Evolutionary conservation across 1,140 invertebrate genomes (phyloP), one percentile per base, ranked within the genome.

Genomic region (Panagrolaimus sp.): DNA sequence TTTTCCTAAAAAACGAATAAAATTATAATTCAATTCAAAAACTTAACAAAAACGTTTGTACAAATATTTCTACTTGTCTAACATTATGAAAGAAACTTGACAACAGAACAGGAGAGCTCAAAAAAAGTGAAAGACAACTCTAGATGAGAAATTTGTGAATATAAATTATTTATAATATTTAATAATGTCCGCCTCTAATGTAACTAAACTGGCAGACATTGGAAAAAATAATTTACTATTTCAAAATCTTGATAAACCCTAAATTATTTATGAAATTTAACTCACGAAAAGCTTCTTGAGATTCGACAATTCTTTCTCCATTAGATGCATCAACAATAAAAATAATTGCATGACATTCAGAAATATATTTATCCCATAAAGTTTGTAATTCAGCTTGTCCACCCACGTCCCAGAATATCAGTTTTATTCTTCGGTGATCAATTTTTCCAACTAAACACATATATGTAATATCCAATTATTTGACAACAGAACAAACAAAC

Each of bases 351-450:
- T 98, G 94, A 63, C 91, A 96, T 86, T 98, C 95, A 47, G 93
- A 91, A 87, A 96, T 97, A 86, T 98, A 98, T 90, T 97, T 98
- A 82, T 98, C 94, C 96, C 95, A 98, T 14, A 98, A 84, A 8
- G 92, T 92, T 83, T 97, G 94, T 21, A 98, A 85, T 84, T 98
- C 95, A 84, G 91, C 90, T 84, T 98, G 95, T 1, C 96, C 96
- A 32, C 96, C 96, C 14, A 99, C 88, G 87, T 99, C 96, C 95
- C 95, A 98, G 85, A 99, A 98, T 84, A 95, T 97, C 26, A 99
- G 86, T 71, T 90, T 88, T 14, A 97, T 89, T 45, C 91, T 91
- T 72, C 89, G 88, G 44, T 93, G 89, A 82, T 95, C 91, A 77
- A 98, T 94, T 86, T 92, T 92, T 9, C 96, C 96, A 85, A 98